A percentile compares a stretch with the other conserved stretches of the same genome.
Conservation (phyloP, 2,797 vertebrate species). For the Hoplostethus mediterraneus region DNA sequence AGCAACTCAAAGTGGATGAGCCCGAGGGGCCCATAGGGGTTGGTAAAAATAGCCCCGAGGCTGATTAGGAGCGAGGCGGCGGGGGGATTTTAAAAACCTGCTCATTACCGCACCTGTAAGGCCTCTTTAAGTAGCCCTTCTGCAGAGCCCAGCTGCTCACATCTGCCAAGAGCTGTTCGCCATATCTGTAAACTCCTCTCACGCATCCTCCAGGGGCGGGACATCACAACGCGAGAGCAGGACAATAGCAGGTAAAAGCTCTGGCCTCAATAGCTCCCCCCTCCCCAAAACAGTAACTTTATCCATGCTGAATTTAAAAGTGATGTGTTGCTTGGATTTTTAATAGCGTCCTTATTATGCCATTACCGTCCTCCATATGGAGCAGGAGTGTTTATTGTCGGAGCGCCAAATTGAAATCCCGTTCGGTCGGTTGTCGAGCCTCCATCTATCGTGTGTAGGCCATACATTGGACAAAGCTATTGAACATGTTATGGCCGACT, state of each 20-base stretch:
- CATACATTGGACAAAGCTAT: conserved; percentile 6
- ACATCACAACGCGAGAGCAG: conserved; percentile 68
- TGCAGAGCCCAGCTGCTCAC: conserved; percentile 80
- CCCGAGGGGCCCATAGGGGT: conserved; percentile 78
- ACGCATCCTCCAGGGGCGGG: conserved; percentile 73
- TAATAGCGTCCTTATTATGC: conserved; percentile 58
- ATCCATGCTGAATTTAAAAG: conserved; percentile 47
- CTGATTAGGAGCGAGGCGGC: conserved; percentile 82
- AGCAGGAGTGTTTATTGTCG: conserved; percentile 39
- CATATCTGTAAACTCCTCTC: conserved; percentile 68
- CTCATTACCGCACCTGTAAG: conserved; percentile 86
- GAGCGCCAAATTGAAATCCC: conserved; percentile 50
- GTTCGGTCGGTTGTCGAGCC: conserved; percentile 22
- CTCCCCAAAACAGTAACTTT: conserved; percentile 50
- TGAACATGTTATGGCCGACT: conserved; percentile 25
- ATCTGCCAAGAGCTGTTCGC: conserved; percentile 79
- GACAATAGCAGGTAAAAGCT: conserved; percentile 67
- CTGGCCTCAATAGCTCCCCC: conserved; percentile 74
- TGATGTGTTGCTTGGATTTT: conserved; percentile 51
- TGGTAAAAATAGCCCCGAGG: conserved; percentile 85
- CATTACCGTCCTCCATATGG: conserved; percentile 33
- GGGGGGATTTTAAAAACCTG: conserved; percentile 81
- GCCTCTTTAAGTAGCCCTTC: conserved; percentile 79
- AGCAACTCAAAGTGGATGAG: conserved; percentile 79
- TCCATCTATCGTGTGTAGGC: conserved; percentile 14